Base-by-base conservation (phyloP, 2,113 vertebrate species). In the Tyrannus savana region DNA sequence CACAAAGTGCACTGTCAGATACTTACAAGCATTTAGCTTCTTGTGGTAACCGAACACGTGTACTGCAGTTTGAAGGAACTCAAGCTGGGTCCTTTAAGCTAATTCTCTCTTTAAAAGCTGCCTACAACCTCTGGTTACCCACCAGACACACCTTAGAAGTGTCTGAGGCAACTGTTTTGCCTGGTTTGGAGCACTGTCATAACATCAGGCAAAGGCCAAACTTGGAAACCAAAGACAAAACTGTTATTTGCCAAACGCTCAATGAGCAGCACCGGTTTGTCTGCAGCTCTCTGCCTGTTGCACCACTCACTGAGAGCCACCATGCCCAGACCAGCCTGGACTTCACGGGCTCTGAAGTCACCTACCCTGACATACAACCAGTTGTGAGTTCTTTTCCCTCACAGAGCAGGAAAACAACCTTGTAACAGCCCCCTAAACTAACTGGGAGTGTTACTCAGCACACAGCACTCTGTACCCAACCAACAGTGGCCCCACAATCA, bases 261-360 rank as follows among this genome's bases (percentile, higher is more conserved):
- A 84, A 46, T 21, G 55, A 69, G 21, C 16, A 64, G 24, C 1
- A 30, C 0, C 52, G 37, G 35, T 21, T 83, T 27, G 78, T 52
- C 67, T 24, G 31, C 5, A 56, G 37, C 44, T 59, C 90, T 77
- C 67, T 12, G 30, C 75, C 72, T 71, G 11, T 85, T 52, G 47
- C 23, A 35, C 5, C 44, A 4, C 39, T 44, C 62, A 9, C 30
- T 0, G 0, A 64, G 75, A 73, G 2, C 19, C 71, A 46, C 18
- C 1, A 42, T 44, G 28, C 84, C 83, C 13, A 28, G 39, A 74
- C 35, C 78, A 90, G 14, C 47, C 64, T 74, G 67, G 50, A 42
- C 56, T 39, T 63, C n/a, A 37, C 0, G 3, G 25, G 12, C 87
- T 77, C 47, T 4, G 15, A 87, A 75, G 72, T 21, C 47, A 46